phyloP scores from a whole-genome alignment of 64 coral and sea anemone genomes.

The Exaiptasia diaphana region DNA sequence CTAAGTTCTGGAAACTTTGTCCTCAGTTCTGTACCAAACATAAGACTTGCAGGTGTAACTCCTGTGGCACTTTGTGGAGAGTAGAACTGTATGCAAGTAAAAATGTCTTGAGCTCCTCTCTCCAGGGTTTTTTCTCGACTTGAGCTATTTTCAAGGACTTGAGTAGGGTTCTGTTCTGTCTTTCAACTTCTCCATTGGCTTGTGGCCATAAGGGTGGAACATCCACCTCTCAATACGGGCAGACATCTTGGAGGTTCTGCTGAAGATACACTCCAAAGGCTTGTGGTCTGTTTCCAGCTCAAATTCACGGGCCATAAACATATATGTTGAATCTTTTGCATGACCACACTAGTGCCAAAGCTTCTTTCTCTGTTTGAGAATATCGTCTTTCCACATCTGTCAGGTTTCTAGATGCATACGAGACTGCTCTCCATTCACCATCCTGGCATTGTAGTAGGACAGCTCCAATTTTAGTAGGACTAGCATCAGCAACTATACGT shows the following conservation, averaged over 20 bases:
- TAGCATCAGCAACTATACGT: constrained; percentile 13
- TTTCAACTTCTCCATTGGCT: constrained; percentile 18
- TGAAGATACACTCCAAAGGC: constrained; percentile 15
- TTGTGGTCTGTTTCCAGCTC: constrained; percentile 47
- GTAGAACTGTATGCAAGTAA: no score
- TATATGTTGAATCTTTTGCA: constrained; percentile 21
- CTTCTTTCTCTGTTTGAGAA: constrained; percentile 50
- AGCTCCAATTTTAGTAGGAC: constrained; percentile 10
- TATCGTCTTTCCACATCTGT: constrained; percentile 16
- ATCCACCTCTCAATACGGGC: constrained; percentile 22
- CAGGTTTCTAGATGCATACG: constrained; percentile 36
- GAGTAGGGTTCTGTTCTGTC: background rate
- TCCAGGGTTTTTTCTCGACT: constrained; percentile 3
- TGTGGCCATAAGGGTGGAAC: constrained; percentile 10
- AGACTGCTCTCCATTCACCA: background rate
- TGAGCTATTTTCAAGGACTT: background rate
- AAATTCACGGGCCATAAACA: constrained; percentile 25
- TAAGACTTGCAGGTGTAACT: no score
- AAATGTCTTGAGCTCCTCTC: no score
- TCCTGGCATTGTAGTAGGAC: constrained; percentile 18
- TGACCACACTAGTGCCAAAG: constrained; percentile 17
- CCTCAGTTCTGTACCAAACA: no score
- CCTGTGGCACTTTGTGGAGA: no score
- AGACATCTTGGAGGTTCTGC: constrained; percentile 5
- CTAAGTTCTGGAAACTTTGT: no score